Conservation (phyloP, 2,888 invertebrate genomes). For the Gisinianus flammeolus region DNA sequence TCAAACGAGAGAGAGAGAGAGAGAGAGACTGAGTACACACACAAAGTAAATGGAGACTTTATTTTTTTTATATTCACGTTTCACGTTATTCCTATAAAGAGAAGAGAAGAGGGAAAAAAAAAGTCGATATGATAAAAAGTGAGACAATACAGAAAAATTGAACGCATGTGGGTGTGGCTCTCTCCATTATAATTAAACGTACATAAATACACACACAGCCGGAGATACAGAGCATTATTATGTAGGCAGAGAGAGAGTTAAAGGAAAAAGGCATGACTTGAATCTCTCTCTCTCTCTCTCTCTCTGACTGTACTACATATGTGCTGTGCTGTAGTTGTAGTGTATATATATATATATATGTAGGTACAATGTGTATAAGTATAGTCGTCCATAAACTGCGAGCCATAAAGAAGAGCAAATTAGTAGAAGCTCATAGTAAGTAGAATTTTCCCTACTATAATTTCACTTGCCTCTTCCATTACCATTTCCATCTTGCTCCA, state of each 20-base stretch:
- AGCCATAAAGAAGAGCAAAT: constrained; percentile 15
- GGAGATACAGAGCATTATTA: not conserved
- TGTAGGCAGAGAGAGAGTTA: not conserved
- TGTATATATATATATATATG: too few relatives aligned
- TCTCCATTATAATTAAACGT: constrained; percentile 15
- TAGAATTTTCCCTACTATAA: constrained; percentile 20
- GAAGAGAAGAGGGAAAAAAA: not conserved
- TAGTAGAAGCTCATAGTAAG: constrained; percentile 18
- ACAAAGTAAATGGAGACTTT: not conserved
- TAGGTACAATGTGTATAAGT: not conserved
- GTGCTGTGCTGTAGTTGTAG: too few relatives aligned
- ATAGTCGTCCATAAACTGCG: constrained; percentile 3
- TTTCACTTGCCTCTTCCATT: constrained; percentile 5
- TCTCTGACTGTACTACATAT: too few relatives aligned
- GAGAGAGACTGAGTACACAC: not conserved
- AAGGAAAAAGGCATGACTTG: not conserved
- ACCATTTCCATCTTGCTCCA: not conserved
- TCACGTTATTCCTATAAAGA: not conserved
- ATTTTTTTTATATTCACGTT: not conserved
- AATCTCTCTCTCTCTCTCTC: too few relatives aligned
- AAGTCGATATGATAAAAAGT: constrained; percentile 7
- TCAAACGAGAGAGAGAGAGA: too few relatives aligned
- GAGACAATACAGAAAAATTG: constrained; percentile 18
- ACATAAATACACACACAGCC: constrained; percentile 18
- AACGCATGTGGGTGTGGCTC: constrained; percentile 16